Conservation (phyloP, 2,888 invertebrate species). For the Eubasilissa splendida region DNA sequence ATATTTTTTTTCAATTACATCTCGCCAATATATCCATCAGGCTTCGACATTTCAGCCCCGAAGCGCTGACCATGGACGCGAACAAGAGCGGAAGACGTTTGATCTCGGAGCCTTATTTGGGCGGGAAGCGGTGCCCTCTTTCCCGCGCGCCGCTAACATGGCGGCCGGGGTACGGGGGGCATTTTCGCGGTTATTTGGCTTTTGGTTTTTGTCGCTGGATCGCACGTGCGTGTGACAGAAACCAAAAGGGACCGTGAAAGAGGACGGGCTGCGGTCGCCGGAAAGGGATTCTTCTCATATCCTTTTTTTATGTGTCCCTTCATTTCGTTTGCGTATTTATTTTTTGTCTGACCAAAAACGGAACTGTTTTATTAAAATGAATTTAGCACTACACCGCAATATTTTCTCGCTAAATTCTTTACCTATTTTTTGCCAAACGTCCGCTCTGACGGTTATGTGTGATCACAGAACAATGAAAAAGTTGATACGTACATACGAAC, state of each 20-base stretch:
- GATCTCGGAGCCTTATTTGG: slow-evolving; percentile 23
- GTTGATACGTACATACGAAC: no score
- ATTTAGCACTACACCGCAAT: no score
- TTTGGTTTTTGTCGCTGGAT: slow-evolving; percentile 30
- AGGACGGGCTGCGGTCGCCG: slow-evolving; percentile 1
- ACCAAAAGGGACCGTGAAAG: not conserved
- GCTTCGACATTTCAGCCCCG: slow-evolving; percentile 7
- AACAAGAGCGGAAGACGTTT: slow-evolving; percentile 39
- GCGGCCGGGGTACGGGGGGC: not conserved
- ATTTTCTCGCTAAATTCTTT: no score
- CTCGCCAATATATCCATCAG: slow-evolving; percentile 27
- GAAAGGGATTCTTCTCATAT: slow-evolving; percentile 21
- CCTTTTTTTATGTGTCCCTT: slow-evolving; percentile 2
- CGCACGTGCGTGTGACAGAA: slow-evolving; percentile 42
- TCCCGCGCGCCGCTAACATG: not conserved
- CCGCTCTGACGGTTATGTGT: no score
- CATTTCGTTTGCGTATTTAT: not conserved
- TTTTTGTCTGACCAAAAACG: not conserved
- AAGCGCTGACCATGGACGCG: slow-evolving; percentile 8
- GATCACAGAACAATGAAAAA: no score
- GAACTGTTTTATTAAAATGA: not conserved
- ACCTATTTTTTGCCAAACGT: no score
- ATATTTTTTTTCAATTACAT: slow-evolving; percentile 32
- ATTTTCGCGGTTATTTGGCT: slow-evolving; percentile 41
- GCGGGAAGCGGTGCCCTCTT: not conserved